Evolutionary conservation across 1,140 invertebrate species (phyloP), one percentile per base, ranked within the genome.

Genomic region (Bombus affinis): DNA sequence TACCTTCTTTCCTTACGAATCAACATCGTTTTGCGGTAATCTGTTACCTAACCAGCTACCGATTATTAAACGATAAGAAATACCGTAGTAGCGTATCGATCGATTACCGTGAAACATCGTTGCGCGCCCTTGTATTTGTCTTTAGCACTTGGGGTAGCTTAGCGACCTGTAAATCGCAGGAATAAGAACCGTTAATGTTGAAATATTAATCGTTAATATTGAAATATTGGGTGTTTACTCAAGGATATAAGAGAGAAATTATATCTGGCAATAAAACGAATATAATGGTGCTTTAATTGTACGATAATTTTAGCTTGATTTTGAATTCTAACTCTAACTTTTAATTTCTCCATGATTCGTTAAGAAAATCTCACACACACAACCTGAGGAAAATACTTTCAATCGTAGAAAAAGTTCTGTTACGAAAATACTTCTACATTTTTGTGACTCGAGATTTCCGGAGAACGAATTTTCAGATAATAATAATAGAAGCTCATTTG

Each of bases 401-500:
- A 62, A 13, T 62, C 28, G 25, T 1, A 4, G 28, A 10, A 4
- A n/a, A 62, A 28, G 28, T 22, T 6, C 47, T 53, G 18, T 53
- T 53, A 53, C 1, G 6, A 53, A 53, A 53, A 22, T 22, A 53
- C 1, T 53, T 53, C 5, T 22, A 53, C 18, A 22, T 6, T 22
- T 53, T 18, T 53, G 1, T 53, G 47, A 53, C 18, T 22, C 47
- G 22, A 22, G 35, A 22, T 44, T 76, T 22, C 9, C 25, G 44
- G 10, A 3, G 0, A 57, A 62, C 62, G 47, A 74, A 89, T 85
- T 74, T 53, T 62, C 65, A 15, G 42, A n/a, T 71, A 80, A 68
- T 84, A 87, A 87, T 89, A 89, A 89, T 90, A 85, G 88, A 77
- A 77, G 85, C 85, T 90, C 85, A 72, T 89, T 89, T 82, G 88